A percentile compares a stretch with the other conserved stretches of the same genome.
Evolutionary conservation across 2,797 vertebrate species (phyloP).

Genomic region (Adelosebastes latens): DNA sequence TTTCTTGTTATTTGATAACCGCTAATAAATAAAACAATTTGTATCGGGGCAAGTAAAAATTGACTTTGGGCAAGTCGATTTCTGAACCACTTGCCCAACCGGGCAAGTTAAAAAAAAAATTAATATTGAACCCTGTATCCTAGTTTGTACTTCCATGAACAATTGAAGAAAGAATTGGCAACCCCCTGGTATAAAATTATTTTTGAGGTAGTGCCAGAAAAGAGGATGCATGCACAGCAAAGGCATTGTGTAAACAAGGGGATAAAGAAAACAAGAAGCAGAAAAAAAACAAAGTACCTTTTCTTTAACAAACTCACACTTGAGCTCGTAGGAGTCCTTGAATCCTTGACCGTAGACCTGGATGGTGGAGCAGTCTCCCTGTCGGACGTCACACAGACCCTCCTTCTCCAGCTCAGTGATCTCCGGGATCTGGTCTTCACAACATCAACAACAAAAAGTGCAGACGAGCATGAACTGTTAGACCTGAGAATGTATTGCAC

Average conservation of each 20-base stretch:
- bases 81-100: no score
- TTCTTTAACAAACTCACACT: slow-evolving; percentile 91
- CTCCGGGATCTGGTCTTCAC: slow-evolving; percentile 90
- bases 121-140: no score
- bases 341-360: slow-evolving; percentile 87
- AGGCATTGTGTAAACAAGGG: neutral
- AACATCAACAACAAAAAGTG: slow-evolving; percentile 49
- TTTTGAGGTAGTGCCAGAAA: neutral
- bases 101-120: no score
- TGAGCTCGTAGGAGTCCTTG: slow-evolving; percentile 84
- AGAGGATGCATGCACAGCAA: neutral
- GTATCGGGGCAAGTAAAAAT: no score
- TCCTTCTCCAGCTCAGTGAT: slow-evolving; percentile 85
- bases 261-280: neutral
- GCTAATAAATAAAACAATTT: no score
- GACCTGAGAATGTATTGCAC: neutral
- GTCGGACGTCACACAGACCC: slow-evolving; percentile 88
- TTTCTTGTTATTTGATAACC: no score
- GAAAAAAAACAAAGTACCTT: slow-evolving; percentile 81
- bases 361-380: slow-evolving; percentile 82
- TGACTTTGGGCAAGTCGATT: no score
- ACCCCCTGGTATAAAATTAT: no score
- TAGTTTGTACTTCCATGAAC: neutral
- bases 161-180: no score
- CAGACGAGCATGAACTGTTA: neutral